Conservation (phyloP, 1,140 invertebrate genomes). For the Drosophila pseudoobscura region DNA sequence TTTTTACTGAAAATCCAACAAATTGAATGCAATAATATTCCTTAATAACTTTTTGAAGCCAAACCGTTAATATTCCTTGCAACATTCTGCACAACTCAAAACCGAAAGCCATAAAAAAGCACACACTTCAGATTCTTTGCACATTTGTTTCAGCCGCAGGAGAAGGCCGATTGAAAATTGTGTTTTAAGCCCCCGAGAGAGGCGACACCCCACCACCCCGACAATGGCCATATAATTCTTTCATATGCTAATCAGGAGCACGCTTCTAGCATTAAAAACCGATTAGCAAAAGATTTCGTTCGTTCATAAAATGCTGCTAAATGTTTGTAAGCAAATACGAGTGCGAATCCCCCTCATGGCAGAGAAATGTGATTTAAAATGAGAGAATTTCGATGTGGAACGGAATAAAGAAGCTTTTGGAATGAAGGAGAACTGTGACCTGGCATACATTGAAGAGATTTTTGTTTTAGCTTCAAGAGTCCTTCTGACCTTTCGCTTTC, state of each 20-base stretch:
- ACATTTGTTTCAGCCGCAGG: conserved; percentile 8
- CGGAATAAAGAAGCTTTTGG: background rate
- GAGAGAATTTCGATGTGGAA: conserved; percentile 5
- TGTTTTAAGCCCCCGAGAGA: background rate
- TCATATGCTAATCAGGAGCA: conserved; percentile 74
- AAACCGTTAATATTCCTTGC: background rate
- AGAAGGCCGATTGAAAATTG: conserved; percentile 26
- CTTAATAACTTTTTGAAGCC: background rate
- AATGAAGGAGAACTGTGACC: conserved; percentile 29
- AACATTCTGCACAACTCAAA: conserved; percentile 5
- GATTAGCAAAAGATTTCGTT: conserved; percentile 60
- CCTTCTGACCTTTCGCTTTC: conserved; percentile 10
- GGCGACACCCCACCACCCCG: background rate
- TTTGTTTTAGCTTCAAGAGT: conserved; percentile 29
- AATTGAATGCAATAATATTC: no score
- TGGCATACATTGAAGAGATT: conserved; percentile 41
- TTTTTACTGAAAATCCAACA: no score
- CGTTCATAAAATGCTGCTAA: conserved; percentile 70
- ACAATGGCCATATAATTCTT: conserved; percentile 53
- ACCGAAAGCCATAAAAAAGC: background rate
- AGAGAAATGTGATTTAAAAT: background rate
- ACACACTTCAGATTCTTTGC: conserved; percentile 7
- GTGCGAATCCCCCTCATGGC: background rate
- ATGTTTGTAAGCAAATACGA: conserved; percentile 72
- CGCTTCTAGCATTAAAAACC: conserved; percentile 74